Evolutionary conservation across 2,113 vertebrate genomes (phyloP).

Genomic region (Phodopus roborovskii): DNA sequence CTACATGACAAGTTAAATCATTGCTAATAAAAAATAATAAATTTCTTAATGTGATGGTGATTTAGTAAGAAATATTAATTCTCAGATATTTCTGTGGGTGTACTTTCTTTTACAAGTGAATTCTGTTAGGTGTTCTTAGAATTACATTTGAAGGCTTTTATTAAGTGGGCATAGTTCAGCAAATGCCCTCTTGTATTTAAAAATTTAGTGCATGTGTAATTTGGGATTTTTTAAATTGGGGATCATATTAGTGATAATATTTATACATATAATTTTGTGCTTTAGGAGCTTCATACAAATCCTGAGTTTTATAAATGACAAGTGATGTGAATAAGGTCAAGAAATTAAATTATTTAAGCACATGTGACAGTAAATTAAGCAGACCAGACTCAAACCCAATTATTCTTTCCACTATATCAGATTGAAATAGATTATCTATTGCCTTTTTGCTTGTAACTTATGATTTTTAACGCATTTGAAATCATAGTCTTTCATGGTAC

Average conservation of each 20-base stretch:
- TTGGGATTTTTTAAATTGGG: background rate
- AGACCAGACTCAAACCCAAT: slow-evolving; percentile 58
- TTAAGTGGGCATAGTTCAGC: background rate
- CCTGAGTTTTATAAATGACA: slow-evolving; percentile 54
- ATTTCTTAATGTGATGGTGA: slow-evolving; percentile 33
- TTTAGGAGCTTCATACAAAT: slow-evolving; percentile 35
- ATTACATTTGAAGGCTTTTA: slow-evolving; percentile 55
- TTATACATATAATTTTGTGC: background rate
- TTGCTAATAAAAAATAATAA: slow-evolving; percentile 62
- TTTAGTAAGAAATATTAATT: slow-evolving; percentile 2
- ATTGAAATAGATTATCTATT: slow-evolving; percentile 51
- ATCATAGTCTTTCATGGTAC: background rate
- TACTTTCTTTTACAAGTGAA: slow-evolving; percentile 47
- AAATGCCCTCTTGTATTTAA: slow-evolving; percentile 4
- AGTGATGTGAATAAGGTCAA: slow-evolving; percentile 42
- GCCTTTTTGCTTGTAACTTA: slow-evolving; percentile 37
- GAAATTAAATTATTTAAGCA: slow-evolving; percentile 69
- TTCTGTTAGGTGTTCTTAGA: slow-evolving; percentile 45
- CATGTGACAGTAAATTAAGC: slow-evolving; percentile 50
- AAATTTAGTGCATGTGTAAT: slow-evolving; percentile 8
- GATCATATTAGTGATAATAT: background rate
- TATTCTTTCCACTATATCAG: slow-evolving; percentile 37
- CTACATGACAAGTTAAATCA: background rate
- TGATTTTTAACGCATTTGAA: slow-evolving; percentile 47
- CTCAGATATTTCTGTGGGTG: slow-evolving; percentile 41